Base-by-base conservation (phyloP, 2,113 vertebrate genomes). In the Collichthys lucidus region DNA sequence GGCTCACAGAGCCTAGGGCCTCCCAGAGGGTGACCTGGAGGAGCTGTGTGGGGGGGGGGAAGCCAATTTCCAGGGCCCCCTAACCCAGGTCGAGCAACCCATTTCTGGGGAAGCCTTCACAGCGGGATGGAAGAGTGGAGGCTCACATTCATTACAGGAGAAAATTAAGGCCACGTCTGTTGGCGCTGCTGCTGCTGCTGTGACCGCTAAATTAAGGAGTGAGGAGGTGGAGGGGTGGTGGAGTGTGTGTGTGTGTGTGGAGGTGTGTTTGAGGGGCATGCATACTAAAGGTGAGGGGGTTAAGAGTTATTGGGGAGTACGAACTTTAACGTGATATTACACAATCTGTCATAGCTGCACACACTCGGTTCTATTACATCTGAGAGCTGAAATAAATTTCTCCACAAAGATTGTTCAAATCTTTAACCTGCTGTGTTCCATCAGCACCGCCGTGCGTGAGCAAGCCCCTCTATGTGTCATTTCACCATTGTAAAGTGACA, bases 121-220 rank as follows among this genome's bases (percentile, higher is more conserved):
- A 84, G 86, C 29, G 4, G 83, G 84, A 60, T 66, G 83, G 53
- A 76, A 61, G 61, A 82, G 46, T 44, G 65, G 75, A 87, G 81
- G 26, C 88, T 77, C 86, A 80, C 79, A 89, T 90, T 91, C 84
- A 92, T 94, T 93, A 91, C 74, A 69, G 71, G 57, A 78, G 92
- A 85, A 93, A 93, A 93, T 94, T 66, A 92, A 92, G 90, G 88
- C 91, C 60, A 81, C 62, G 77, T 86, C 85, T 87, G 84, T 84
- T 79, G 82, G 79, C 6, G 31, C 31, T 68, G 79, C 71, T 53
- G 79, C 70, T 72, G 71, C 68, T 68, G 74, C 84, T 73, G 29
- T 68, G 53, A 78, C 87, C 29, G 16, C 65, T 66, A 17, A 56
- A 67, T 84, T 73, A 80, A 84, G 62, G 59, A 74, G 22, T 55